phyloP scores from a whole-genome alignment of 1,140 invertebrate species.

The Bursaphelenchus mucronatus region DNA sequence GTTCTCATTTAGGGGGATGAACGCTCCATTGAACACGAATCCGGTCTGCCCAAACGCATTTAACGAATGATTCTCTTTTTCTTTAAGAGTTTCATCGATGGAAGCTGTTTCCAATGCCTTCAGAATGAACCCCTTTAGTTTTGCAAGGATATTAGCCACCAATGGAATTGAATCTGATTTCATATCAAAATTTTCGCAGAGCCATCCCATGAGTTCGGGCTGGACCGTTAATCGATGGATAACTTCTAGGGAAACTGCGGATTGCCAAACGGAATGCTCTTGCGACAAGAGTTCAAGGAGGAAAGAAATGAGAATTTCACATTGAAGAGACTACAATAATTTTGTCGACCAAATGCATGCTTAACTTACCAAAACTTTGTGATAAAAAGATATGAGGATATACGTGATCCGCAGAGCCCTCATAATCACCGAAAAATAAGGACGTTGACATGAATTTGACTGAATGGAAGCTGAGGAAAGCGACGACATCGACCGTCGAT shows the following conservation, averaged over 20 bases:
- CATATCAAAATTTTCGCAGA: constrained; percentile 89
- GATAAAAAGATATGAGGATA: constrained; percentile 87
- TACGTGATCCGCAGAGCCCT: constrained; percentile 84
- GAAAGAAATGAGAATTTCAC: constrained; percentile 93
- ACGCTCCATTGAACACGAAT: constrained; percentile 31
- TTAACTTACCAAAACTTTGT: constrained; percentile 73
- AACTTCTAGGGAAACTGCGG: constrained; percentile 87
- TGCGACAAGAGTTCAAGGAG: constrained; percentile 94
- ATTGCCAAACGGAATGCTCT: constrained; percentile 90
- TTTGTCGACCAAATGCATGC: constrained; percentile 15
- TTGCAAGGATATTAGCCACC: constrained; percentile 66
- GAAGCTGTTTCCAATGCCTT: constrained; percentile 33
- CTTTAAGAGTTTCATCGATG: constrained; percentile 19
- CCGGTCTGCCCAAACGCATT: neutral
- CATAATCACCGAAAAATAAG: constrained; percentile 94
- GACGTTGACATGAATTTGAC: constrained; percentile 63
- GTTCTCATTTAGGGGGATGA: constrained; percentile 46
- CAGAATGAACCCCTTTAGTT: constrained; percentile 34
- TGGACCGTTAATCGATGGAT: constrained; percentile 87
- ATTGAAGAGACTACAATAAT: constrained; percentile 78
- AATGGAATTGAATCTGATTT: constrained; percentile 81
- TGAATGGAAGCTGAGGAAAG: constrained; percentile 15
- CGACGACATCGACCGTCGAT: constrained; percentile 5
- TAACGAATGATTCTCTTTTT: constrained; percentile 16
- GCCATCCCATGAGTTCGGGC: constrained; percentile 73